A percentile compares a stretch with the other conserved stretches of the same genome.
phyloP scores from a whole-genome alignment of 1,140 invertebrate genomes.

The Ostrea denselamellosa region DNA sequence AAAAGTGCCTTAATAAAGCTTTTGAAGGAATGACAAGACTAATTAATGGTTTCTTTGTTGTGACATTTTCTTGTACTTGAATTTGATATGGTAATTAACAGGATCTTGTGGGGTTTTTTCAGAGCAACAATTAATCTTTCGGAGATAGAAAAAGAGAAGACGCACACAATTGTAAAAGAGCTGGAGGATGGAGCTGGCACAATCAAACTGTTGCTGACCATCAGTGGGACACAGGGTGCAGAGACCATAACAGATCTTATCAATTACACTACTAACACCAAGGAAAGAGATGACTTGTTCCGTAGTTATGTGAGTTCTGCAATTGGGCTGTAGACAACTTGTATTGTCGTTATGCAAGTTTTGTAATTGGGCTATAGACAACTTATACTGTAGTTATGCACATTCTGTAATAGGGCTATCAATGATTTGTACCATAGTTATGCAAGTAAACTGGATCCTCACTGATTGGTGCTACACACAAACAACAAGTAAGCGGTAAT shows the following conservation, averaged over 20 bases:
- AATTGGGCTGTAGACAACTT: background rate
- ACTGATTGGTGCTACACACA: too few species aligned
- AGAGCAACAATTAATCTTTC: slow-evolving; percentile 93
- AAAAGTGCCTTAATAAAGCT: background rate
- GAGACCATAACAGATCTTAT: slow-evolving; percentile 93
- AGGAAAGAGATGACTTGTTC: slow-evolving; percentile 80
- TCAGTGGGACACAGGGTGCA: slow-evolving; percentile 92
- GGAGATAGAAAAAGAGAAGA: slow-evolving; percentile 91
- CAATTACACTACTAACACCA: slow-evolving; percentile 88
- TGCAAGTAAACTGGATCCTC: too few species aligned
- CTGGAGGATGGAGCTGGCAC: slow-evolving; percentile 92
- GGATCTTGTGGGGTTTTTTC: slow-evolving; percentile 55
- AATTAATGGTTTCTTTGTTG: background rate
- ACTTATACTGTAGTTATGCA: too few species aligned
- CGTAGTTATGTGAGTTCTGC: slow-evolving; percentile 87
- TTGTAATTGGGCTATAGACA: too few species aligned
- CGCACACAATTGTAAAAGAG: slow-evolving; percentile 92
- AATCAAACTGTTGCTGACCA: slow-evolving; percentile 93
- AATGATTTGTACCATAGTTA: too few species aligned
- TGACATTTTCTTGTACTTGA: background rate
- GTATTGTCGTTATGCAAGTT: too few species aligned
- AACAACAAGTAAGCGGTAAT: too few species aligned
- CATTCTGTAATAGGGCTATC: too few species aligned
- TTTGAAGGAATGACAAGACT: background rate
- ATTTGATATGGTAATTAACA: background rate